A percentile compares a stretch with the other conserved stretches of the same genome.
phyloP scores from a whole-genome alignment of 2,797 vertebrate species.

The Myotis daubentonii region DNA sequence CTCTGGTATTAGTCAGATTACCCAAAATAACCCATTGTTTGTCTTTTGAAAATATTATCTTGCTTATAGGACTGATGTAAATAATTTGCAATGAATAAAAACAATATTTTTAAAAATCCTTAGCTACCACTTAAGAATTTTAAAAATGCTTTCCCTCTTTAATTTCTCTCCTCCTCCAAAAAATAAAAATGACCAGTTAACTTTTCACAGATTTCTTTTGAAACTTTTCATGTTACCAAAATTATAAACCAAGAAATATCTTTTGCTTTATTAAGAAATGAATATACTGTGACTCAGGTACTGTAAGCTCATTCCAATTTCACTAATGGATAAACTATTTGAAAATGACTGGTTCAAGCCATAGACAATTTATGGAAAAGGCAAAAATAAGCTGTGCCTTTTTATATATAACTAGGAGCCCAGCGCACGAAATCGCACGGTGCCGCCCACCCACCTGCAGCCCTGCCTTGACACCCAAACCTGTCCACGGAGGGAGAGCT shows the following conservation, averaged over 20 bases:
- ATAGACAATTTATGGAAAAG: slow-evolving; percentile 30
- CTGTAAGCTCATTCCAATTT: background rate
- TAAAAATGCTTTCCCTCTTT: background rate
- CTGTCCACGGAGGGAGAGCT: no score
- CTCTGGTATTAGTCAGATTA: slow-evolving; percentile 31
- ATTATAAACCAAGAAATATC: slow-evolving; percentile 44
- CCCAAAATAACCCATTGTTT: background rate
- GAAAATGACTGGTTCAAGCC: slow-evolving; percentile 19
- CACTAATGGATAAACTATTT: slow-evolving; percentile 20
- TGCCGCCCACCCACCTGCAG: no score
- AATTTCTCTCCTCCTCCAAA: background rate
- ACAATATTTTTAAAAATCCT: background rate
- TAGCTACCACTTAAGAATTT: background rate
- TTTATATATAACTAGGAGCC: no score
- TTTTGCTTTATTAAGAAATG: slow-evolving; percentile 42
- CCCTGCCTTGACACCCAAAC: no score
- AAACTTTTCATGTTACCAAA: slow-evolving; percentile 48
- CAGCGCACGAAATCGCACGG: no score
- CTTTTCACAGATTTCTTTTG: slow-evolving; percentile 41
- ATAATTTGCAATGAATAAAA: slow-evolving; percentile 31
- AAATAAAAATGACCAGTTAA: slow-evolving; percentile 26
- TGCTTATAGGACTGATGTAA: background rate
- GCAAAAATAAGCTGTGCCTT: background rate
- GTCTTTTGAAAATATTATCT: slow-evolving; percentile 12
- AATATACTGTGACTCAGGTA: background rate